Evolutionary conservation across 2,113 vertebrate species (phyloP), one percentile per base, ranked within the genome.

Genomic region (Calyptomena viridis): DNA sequence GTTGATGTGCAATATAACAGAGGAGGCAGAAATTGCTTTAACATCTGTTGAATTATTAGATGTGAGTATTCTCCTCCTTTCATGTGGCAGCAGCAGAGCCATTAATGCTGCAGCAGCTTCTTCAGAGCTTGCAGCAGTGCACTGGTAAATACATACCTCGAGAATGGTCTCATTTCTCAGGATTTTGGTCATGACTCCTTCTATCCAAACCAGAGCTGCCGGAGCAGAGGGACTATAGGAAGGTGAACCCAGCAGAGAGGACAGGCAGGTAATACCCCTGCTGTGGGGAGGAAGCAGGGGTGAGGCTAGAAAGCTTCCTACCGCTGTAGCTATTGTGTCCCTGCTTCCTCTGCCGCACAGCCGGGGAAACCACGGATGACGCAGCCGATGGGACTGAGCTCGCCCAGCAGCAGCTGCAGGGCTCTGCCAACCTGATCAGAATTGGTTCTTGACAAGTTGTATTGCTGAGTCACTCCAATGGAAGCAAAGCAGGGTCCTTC

Each of bases 231-330:
- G 30, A 59, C n/a, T 35, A 1, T 30, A 87, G 63, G 75, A 74
- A 77, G 75, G 90, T 56, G 55, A 72, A 20, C 5, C 23, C 55
- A 46, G 81, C 52, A 71, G 89, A 84, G 73, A 58, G 50, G 44
- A 66, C 56, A 24, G 49, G 87, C 87, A 97, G 95, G 94, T 93
- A 86, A 94, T 76, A n/a, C 47, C 75, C 86, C 85, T 55, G 80
- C 76, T 67, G 92, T 30, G 18, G 11, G 83, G 82, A 91, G 93
- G 93, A 95, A 95, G 87, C 75, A 39, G 87, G 68, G 94, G 27
- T 85, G 93, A 94, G 91, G 82, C 89, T 92, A 52, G 88, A 88
- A 92, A 93, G 72, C 79, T 93, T 95, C 94, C 95, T 87, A 89
- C 37, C 2, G 0, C 82, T 15, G 89, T 6, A 81, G 76, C 94